Base-by-base conservation (phyloP, 2,888 invertebrate species). In the Nasonia oneida region DNA sequence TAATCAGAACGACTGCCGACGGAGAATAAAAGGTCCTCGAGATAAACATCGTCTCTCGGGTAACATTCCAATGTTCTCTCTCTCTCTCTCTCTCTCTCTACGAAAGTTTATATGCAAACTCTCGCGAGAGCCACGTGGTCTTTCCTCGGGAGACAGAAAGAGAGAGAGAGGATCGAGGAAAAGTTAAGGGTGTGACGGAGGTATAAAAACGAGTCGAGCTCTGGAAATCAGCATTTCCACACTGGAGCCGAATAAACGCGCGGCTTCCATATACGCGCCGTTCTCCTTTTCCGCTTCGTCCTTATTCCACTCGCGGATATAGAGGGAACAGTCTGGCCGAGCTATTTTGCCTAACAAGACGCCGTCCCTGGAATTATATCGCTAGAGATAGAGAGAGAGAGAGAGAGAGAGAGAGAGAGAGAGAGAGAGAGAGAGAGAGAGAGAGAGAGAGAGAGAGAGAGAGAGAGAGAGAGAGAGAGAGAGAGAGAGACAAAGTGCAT, bases 161-260 rank as follows among this genome's bases (percentile, higher is more conserved):
- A 67, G 2, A 29, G 23, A 67, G 33, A 15, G 3, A 33, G 67
- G 33, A 53, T 29, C 42, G 47, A 76, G n/a, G 67, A 70, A 53
- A 42, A 50, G 47, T n/a, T 33, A 33, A 37, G 64, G 39, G 47
- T n/a, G 33, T 50, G 75, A 50, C n/a, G 33, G 29, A 15, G 29
- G 4, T 29, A 50, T n/a, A 50, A 75, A 50, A 50, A 53, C 23
- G 75, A 33, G 75, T 18, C 39, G 86, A 83, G 85, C 84, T 29
- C 29, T 86, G 86, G 85, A 86, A 89, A 89, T 87, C 84, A 70
- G 84, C 83, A 87, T 81, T 83, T 83, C 80, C 70, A 80, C 85
- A 75, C 83, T 64, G 73, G n/a, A 82, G 82, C 42, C 61, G 78
- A 84, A 80, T 80, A 80, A 80, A 76, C 70, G 75, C 64, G 70